These are phyloP conservation scores for Hofmannophila pseudospretella DNA, from an alignment of 2,888 invertebrate species.

Conservation along the genomic window DNA sequence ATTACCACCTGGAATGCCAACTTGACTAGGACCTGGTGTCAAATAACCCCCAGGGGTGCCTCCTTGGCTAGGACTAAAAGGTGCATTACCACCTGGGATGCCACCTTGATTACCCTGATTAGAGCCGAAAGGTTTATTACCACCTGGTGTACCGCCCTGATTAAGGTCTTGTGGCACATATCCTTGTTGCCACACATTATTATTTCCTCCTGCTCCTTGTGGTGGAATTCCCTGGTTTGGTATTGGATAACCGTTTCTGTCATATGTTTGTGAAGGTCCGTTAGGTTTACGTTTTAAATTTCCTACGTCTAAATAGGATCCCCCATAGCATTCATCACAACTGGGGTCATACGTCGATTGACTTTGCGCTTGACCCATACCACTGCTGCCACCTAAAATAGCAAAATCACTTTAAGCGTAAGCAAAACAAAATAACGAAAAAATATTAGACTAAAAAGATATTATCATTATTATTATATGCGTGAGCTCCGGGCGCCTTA, in stretches of 20 bases:
- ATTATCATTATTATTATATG: too few relatives aligned
- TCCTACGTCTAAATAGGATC: constrained; percentile 33
- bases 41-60: not conserved
- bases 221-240: constrained; percentile 3
- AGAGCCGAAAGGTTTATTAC: too few relatives aligned
- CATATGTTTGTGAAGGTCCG: constrained; percentile 2
- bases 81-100: too few relatives aligned
- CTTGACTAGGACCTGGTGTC: not conserved
- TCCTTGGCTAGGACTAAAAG: constrained; percentile 16
- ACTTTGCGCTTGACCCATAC: constrained; percentile 94
- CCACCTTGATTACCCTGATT: too few relatives aligned
- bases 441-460: too few relatives aligned
- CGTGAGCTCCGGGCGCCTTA: too few relatives aligned
- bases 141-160: constrained; percentile 1
- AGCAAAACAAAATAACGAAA: not conserved
- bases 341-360: constrained; percentile 84
- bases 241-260: constrained; percentile 4
- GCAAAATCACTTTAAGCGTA: not conserved
- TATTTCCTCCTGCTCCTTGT: constrained; percentile 16
- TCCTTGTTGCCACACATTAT: too few relatives aligned
- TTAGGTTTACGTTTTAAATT: constrained; percentile 21
- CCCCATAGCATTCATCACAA: constrained; percentile 82
- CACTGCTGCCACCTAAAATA: constrained; percentile 84
- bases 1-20: not conserved
- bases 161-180: too few relatives aligned